Evolutionary conservation across 2,888 invertebrate genomes (phyloP).

Genomic region (Acrocyrtus sp.): DNA sequence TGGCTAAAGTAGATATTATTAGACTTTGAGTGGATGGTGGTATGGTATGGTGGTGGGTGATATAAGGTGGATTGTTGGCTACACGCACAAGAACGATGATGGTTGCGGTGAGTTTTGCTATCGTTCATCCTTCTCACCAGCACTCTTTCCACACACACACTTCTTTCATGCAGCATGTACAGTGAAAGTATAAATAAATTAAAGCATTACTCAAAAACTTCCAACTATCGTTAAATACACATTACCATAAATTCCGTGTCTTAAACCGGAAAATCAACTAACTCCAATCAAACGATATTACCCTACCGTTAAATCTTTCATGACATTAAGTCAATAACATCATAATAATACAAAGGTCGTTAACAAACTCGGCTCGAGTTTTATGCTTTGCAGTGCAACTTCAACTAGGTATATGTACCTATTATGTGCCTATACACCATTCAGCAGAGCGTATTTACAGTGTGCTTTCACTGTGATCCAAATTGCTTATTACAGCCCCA

Average conservation of each 20-base stretch:
- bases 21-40: background rate
- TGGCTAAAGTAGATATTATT: background rate
- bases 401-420: no score
- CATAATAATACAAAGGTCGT: constrained; percentile 16
- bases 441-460: no score
- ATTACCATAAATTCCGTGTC: constrained; percentile 39
- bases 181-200: constrained; percentile 4
- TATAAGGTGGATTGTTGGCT: no score
- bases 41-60: background rate
- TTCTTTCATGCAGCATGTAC: no score
- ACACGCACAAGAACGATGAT: no score
- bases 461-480: no score
- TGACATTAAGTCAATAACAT: constrained; percentile 20
- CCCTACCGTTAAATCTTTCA: constrained; percentile 29
- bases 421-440: background rate
- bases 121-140: background rate
- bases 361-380: background rate
- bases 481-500: no score
- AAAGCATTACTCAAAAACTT: constrained; percentile 13
- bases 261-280: constrained; percentile 40
- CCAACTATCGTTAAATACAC: constrained; percentile 38
- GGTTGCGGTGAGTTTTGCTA: no score
- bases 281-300: constrained; percentile 40
- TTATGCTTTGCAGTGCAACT: no score
- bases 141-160: no score